phyloP scores from a whole-genome alignment of 2,797 vertebrate species.

The Molossus molossus region DNA sequence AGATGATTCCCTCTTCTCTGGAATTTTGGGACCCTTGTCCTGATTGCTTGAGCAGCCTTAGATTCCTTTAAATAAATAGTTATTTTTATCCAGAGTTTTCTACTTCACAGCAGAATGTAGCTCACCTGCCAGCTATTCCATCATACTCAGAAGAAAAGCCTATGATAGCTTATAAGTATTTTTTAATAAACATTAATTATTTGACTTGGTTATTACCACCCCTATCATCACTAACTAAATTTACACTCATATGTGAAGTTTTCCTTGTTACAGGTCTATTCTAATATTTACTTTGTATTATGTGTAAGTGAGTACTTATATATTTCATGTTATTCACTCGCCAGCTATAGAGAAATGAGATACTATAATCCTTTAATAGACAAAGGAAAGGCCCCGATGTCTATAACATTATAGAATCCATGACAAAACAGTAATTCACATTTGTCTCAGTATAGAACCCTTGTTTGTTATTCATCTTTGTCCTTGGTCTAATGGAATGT shows the following conservation, averaged over 20 bases:
- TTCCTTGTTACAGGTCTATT: not conserved
- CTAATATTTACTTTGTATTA: not conserved
- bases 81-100: conserved; percentile 49
- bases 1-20: not conserved
- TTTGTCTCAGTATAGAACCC: not conserved
- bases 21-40: not conserved
- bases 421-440: not conserved
- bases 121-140: not conserved
- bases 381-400: not conserved
- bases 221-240: not conserved
- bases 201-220: conserved; percentile 13
- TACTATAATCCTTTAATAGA: not conserved
- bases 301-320: not conserved
- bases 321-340: not conserved
- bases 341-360: not conserved
- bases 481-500: not conserved
- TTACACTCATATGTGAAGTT: not conserved
- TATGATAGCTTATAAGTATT: conserved; percentile 23
- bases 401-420: not conserved
- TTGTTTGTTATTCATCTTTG: conserved; percentile 36
- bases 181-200: not conserved
- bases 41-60: conserved; percentile 14
- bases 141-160: not conserved
- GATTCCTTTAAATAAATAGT: not conserved
- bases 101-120: not conserved